Evolutionary conservation across 1,140 invertebrate species (phyloP).

Genomic region (Drosophila pectinifera): DNA sequence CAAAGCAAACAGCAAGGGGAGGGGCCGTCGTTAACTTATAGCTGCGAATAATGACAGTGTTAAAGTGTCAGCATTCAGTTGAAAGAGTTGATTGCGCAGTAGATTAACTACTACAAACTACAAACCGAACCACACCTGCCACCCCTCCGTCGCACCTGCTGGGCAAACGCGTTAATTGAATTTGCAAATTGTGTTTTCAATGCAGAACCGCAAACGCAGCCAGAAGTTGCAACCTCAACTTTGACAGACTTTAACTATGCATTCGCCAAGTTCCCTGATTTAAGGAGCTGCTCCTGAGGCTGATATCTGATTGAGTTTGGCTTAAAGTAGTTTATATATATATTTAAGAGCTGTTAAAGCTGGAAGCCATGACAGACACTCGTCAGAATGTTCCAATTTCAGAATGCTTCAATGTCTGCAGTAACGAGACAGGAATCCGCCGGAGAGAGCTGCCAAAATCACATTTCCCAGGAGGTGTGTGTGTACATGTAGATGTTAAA

Average conservation of each 20-base stretch:
- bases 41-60: slow-evolving; percentile 3
- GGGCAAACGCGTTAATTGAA: slow-evolving; percentile 72
- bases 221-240: slow-evolving; percentile 6
- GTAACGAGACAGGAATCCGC: slow-evolving; percentile 21
- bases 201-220: not conserved
- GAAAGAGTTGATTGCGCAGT: slow-evolving; percentile 12
- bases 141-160: slow-evolving; percentile 1
- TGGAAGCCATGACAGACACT: slow-evolving; percentile 9
- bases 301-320: slow-evolving; percentile 7
- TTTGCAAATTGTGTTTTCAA: slow-evolving; percentile 56
- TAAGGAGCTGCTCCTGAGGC: slow-evolving; percentile 8
- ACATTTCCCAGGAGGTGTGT: slow-evolving; percentile 11
- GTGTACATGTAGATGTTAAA: slow-evolving; percentile 4
- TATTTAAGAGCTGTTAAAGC: slow-evolving; percentile 1
- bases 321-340: not conserved
- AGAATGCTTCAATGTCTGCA: slow-evolving; percentile 24
- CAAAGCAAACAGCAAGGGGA: slow-evolving; percentile 19
- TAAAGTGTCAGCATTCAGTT: slow-evolving; percentile 27
- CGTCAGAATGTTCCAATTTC: slow-evolving; percentile 20
- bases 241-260: not conserved
- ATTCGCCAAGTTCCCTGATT: slow-evolving; percentile 1
- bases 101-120: slow-evolving; percentile 21
- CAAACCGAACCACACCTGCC: not conserved
- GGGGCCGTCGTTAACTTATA: slow-evolving; percentile 16
- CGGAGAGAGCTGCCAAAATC: slow-evolving; percentile 27